Percentiles rank a stretch among this genome's conserved stretches.
Evolutionary conservation across 2,888 invertebrate genomes (phyloP).

Genomic region (Chrysolina americana): DNA sequence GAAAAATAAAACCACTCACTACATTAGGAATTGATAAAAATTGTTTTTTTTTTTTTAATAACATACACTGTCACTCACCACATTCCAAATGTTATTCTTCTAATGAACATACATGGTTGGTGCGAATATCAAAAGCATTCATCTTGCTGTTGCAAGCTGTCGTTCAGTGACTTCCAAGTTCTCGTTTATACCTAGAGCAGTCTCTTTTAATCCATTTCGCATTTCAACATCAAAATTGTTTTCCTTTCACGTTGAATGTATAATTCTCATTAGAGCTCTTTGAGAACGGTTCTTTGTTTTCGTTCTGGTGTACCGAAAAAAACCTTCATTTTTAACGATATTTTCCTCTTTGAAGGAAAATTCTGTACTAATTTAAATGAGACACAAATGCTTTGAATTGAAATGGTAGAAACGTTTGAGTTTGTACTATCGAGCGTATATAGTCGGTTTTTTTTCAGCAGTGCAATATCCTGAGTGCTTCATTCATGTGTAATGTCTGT

Average conservation of each 20-base stretch:
- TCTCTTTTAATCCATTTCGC: background rate
- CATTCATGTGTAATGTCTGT: too few species aligned
- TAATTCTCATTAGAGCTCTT: background rate
- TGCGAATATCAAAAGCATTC: too few species aligned
- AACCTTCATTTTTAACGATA: background rate
- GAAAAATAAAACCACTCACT: too few species aligned
- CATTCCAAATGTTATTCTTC: too few species aligned
- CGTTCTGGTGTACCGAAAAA: background rate
- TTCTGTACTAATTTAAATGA: background rate
- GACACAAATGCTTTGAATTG: background rate
- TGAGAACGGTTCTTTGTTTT: conserved; percentile 1
- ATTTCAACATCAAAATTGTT: background rate
- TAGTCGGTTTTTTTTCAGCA: too few species aligned
- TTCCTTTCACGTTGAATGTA: background rate
- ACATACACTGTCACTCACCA: too few species aligned
- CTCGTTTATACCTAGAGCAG: background rate
- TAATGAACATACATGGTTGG: too few species aligned
- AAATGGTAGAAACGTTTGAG: background rate
- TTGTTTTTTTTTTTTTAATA: too few species aligned
- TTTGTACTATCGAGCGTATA: too few species aligned
- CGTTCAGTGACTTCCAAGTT: background rate
- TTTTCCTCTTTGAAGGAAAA: background rate
- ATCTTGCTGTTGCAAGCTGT: background rate
- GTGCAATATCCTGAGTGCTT: too few species aligned
- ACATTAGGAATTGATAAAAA: too few species aligned